Base-by-base conservation (phyloP, 1,140 invertebrate genomes). In the Drosophila prosaltans region DNA sequence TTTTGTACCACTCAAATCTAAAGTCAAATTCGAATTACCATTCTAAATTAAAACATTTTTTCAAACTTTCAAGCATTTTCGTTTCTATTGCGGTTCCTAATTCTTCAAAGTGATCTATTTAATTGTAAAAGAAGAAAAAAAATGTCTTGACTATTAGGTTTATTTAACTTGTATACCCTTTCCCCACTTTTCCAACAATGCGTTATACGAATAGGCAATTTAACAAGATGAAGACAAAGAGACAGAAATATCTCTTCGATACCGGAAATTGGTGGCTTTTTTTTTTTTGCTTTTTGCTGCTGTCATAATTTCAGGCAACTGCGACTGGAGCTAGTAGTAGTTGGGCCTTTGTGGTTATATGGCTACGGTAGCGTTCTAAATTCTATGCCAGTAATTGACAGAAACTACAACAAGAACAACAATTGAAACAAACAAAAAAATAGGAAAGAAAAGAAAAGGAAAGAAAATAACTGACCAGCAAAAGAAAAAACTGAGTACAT, bases 231-330 rank as follows among this genome's bases (percentile, higher is more conserved):
- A 58, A 54, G 30, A 58, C 28, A 41, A 36, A 43, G 36, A 30
- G 57, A 11, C 39, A 58, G 43, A 78, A 54, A 59, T 71, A 64
- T 55, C 59, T 39, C 51, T 78, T 63, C 58, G 3, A 78, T 82
- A 85, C 82, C 82, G 82, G 82, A 85, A 88, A 85, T 86, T 85
- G 83, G 83, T 82, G 75, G 83, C 79, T 81, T 84, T 74, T 69
- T 71, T 26, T 69, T 60, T 74, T 41, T n/a, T n/a, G n/a, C n/a
- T n/a, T n/a, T n/a, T n/a, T 41, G 57, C 36, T 61, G 61, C 77
- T 83, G 81, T 84, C 81, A 84, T 84, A 85, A 84, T 85, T 85
- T 54, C 65, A 48, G 39, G 69, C 48, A 74, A 80, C 45, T 54
- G 69, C 16, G 45, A 51, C 16, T 10, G 48, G 26, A 30, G 57